These are phyloP conservation scores for Gymnothorax reevesii DNA, from an alignment of 2,797 vertebrate species.

Conservation along the genomic window DNA sequence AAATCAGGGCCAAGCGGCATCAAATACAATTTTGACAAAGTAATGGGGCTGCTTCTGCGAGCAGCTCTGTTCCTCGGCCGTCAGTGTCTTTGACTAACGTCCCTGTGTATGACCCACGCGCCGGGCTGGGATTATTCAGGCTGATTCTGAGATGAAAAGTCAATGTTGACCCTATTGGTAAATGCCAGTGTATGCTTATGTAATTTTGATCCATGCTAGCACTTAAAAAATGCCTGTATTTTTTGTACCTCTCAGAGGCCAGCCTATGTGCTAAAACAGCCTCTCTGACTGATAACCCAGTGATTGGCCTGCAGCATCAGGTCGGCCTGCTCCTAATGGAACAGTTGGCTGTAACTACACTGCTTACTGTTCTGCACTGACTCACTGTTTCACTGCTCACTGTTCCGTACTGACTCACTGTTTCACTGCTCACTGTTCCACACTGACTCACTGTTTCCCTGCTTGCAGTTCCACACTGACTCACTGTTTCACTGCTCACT, in stretches of 20 bases:
- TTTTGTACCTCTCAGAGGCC: neutral
- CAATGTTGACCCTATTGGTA: conserved; percentile 59
- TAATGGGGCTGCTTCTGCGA: conserved; percentile 56
- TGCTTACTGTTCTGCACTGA: neutral
- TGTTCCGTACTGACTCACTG: no score
- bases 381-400: neutral
- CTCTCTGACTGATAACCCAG: neutral
- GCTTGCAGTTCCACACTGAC: no score
- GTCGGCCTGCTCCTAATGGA: neutral
- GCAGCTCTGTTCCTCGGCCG: conserved; percentile 46
- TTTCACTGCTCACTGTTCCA: no score
- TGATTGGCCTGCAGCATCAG: neutral
- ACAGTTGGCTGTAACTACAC: neutral
- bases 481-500: no score
- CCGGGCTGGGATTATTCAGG: conserved; percentile 57
- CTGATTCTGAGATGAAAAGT: conserved; percentile 55
- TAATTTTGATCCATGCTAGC: conserved; percentile 16
- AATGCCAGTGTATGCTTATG: conserved; percentile 24
- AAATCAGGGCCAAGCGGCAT: conserved; percentile 50
- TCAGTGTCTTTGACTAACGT: conserved; percentile 54
- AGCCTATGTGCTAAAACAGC: neutral
- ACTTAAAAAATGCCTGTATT: conserved; percentile 20
- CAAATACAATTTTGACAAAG: conserved; percentile 55
- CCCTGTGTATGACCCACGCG: conserved; percentile 46
- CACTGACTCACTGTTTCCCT: no score